These are phyloP conservation scores for Anarhynchus alexandrinus DNA, from an alignment of 2,113 vertebrate genomes.

Conservation along the genomic window DNA sequence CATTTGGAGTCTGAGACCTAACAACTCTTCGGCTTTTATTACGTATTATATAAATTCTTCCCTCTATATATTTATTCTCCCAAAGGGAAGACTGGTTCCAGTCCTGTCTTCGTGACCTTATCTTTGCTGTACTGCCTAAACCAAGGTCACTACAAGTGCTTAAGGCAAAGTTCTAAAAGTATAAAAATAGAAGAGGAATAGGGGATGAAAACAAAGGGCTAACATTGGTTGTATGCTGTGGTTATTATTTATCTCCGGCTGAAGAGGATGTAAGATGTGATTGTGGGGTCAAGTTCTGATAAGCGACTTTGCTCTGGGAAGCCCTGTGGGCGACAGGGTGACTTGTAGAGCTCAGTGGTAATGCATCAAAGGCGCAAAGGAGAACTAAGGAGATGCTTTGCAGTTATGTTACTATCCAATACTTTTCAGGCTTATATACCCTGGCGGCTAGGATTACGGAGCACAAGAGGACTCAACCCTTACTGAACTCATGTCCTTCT, in stretches of 20 bases:
- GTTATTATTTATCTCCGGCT: not conserved
- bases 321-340: not conserved
- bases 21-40: not conserved
- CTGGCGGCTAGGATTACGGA: not conserved
- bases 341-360: not conserved
- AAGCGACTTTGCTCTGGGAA: not conserved
- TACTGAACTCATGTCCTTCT: not conserved
- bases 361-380: not conserved
- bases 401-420: not conserved
- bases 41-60: not conserved
- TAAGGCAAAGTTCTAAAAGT: not conserved
- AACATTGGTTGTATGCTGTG: not conserved
- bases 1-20: not conserved
- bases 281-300: not conserved
- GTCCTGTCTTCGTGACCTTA: not conserved
- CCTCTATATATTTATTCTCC: not conserved
- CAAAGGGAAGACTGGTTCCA: not conserved
- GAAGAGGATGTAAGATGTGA: not conserved
- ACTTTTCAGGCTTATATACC: not conserved
- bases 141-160: not conserved
- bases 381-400: not conserved
- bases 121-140: not conserved
- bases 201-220: not conserved
- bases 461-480: not conserved
- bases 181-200: not conserved